These are phyloP conservation scores for Drosophila nikananu DNA, from an alignment of 1,140 invertebrate species.

Conservation along the genomic window DNA sequence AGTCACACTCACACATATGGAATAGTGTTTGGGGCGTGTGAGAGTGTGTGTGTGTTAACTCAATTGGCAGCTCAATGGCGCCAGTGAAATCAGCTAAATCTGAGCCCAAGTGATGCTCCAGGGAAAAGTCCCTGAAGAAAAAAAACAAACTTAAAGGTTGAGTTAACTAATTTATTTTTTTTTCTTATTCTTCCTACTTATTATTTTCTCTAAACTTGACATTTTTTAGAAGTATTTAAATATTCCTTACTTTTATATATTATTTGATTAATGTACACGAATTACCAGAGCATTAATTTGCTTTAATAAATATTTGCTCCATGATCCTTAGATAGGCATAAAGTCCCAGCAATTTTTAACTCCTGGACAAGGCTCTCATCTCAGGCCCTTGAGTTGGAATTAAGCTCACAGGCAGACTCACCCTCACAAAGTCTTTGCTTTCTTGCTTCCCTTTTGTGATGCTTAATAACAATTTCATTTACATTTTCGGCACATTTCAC, in stretches of 20 bases:
- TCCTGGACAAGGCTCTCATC: conserved; percentile 20
- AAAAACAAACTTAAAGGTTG: neutral
- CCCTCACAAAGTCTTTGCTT: conserved; percentile 25
- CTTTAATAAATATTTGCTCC: neutral
- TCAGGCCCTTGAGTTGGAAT: conserved; percentile 24
- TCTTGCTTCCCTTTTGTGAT: conserved; percentile 31
- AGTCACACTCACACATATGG: conserved; percentile 31
- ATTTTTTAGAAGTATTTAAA: neutral
- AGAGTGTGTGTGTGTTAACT: conserved; percentile 39
- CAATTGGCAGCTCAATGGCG: conserved; percentile 53
- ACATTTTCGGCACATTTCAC: conserved; percentile 62
- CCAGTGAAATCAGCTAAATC: conserved; percentile 37
- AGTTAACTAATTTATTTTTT: neutral
- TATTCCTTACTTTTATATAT: neutral
- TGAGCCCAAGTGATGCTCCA: conserved; percentile 3
- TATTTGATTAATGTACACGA: conserved; percentile 3
- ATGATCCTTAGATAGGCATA: conserved; percentile 14
- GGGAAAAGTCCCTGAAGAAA: neutral
- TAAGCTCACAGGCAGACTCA: conserved; percentile 14
- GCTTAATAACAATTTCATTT: conserved; percentile 68
- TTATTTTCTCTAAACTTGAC: no score
- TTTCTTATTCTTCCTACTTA: no score
- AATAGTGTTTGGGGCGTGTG: conserved; percentile 6
- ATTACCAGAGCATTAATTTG: neutral
- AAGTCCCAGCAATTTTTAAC: conserved; percentile 4